Base-by-base conservation (phyloP, 2,113 vertebrate species). In the Ageneiosus marmoratus region DNA sequence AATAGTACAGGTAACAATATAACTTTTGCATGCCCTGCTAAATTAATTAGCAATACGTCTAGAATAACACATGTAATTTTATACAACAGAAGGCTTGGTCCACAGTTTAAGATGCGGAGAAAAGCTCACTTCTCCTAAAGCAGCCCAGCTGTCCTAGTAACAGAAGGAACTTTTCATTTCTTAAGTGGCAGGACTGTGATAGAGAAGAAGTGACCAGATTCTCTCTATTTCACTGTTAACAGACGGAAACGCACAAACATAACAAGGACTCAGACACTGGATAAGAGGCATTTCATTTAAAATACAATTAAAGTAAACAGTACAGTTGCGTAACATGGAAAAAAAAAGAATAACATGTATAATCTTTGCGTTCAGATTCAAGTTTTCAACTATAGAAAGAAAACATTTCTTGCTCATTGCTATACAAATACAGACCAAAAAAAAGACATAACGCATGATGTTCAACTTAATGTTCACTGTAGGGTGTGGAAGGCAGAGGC, bases 401-500 rank as follows among this genome's bases (percentile, higher is more conserved):
- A 46, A 22, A 22, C 24, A 44, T 72, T 27, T 74, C 18, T 44
- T 62, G 15, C 9, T 79, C 10, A 22, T 18, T 79, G 27, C 18
- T 53, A 50, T 48, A 56, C 22, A 55, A 32, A 50, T 32, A 79
- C 46, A 65, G 24, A 50, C 29, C 24, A 29, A 22, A 15, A 50
- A 37, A 48, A 15, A 70, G 3, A 72, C 34, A 56, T 9, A 27
- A 70, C 13, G 37, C 32, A n/a, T 15, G n/a, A 55, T 32, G 53
- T 24, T 53, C 4, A 27, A 22, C 74, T 27, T 29, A 58, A n/a
- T 34, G 29, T 67, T 32, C 44, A n/a, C 85, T 89, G 89, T 93
- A 55, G 85, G 81, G 87, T 94, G 63, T 92, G 91, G 87, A 96
- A 95, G 2, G 96, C 95, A 62, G 91, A 93, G 67, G 87, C 93